Evolutionary conservation across 2,888 invertebrate species (phyloP).

Genomic region (Philaethria dido): DNA sequence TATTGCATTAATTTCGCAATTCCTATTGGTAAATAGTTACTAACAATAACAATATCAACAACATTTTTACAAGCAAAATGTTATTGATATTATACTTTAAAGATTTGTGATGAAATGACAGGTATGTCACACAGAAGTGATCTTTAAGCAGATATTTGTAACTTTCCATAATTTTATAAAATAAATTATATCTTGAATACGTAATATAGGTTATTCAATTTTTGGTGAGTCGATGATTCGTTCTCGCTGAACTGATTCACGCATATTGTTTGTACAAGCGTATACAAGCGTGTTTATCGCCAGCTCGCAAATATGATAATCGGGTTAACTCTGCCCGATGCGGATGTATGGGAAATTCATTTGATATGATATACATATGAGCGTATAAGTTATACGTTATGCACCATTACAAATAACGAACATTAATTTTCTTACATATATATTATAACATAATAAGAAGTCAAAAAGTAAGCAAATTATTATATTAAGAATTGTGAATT

Average conservation of each 20-base stretch:
- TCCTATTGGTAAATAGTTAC: neutral
- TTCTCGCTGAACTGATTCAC: slow-evolving; percentile 38
- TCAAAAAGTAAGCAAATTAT: too few species aligned
- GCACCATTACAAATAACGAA: too few species aligned
- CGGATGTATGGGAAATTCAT: slow-evolving; percentile 28
- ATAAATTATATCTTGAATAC: neutral
- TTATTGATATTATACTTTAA: neutral
- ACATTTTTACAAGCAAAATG: neutral
- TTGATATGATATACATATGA: too few species aligned
- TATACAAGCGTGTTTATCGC: slow-evolving; percentile 42
- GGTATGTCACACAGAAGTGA: too few species aligned
- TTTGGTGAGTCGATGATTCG: slow-evolving; percentile 26
- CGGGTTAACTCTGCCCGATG: slow-evolving; percentile 38
- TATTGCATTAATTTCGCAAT: neutral
- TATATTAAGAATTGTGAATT: too few species aligned
- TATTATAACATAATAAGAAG: too few species aligned
- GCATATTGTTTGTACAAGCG: slow-evolving; percentile 40
- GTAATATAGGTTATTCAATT: slow-evolving; percentile 9
- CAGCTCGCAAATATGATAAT: slow-evolving; percentile 43
- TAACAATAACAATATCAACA: too few species aligned
- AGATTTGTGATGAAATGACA: too few species aligned
- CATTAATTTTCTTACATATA: too few species aligned
- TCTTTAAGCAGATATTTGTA: neutral
- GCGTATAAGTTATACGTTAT: neutral
- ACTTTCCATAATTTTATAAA: neutral